Evolutionary conservation across 2,888 invertebrate genomes (phyloP).

Genomic region (Tenthredo notha): DNA sequence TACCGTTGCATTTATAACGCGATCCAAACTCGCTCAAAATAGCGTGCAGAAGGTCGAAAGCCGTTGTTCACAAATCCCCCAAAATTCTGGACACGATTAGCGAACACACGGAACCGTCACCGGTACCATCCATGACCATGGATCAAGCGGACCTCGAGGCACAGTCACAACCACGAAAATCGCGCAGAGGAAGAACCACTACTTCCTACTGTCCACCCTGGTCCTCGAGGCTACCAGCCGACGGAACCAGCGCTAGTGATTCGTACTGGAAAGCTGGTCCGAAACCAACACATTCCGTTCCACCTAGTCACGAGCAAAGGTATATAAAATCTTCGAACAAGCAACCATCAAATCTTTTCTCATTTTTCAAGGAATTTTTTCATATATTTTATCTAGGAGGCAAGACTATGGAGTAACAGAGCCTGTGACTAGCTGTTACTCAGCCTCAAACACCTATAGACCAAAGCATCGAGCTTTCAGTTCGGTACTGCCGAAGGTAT

Average conservation of each 20-base stretch:
- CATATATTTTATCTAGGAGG: conserved; percentile 55
- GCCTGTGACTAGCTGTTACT: conserved; percentile 59
- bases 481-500: conserved; percentile 58
- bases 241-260: conserved; percentile 58
- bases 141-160: conserved; percentile 38
- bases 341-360: background rate
- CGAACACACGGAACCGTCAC: conserved; percentile 50
- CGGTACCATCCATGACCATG: conserved; percentile 47
- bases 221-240: conserved; percentile 57
- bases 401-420: conserved; percentile 61
- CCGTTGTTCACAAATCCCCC: background rate
- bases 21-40: conserved; percentile 30
- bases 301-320: conserved; percentile 59
- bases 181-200: conserved; percentile 60
- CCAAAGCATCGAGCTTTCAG: conserved; percentile 59
- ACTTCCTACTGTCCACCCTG: conserved; percentile 59
- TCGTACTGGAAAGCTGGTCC: conserved; percentile 62
- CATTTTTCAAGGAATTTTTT: background rate
- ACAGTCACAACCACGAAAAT: conserved; percentile 21
- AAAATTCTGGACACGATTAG: conserved; percentile 48
- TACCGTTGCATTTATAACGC: background rate
- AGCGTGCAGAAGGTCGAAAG: conserved; percentile 15
- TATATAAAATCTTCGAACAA: conserved; percentile 54
- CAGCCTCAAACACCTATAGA: conserved; percentile 60
- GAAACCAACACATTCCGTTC: conserved; percentile 55